Evolutionary conservation across 2,797 vertebrate genomes (phyloP).

Genomic region (Eurystomus glaucurus): DNA sequence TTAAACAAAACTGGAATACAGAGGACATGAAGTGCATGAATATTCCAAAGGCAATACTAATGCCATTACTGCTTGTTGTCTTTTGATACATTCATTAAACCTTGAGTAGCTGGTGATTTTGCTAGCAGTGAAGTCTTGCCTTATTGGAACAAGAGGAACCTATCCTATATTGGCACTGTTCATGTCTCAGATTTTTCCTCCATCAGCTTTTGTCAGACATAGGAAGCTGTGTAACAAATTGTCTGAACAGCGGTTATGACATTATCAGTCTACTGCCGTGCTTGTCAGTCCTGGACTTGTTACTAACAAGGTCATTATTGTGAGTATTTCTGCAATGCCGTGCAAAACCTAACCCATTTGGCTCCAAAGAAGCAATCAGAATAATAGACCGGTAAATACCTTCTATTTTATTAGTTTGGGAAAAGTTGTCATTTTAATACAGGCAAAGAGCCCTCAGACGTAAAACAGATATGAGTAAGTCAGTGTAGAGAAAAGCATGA

Average conservation of each 20-base stretch:
- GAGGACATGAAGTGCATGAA: background rate
- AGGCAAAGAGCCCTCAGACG: background rate
- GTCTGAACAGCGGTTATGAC: background rate
- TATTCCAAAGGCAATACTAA: conserved; percentile 14
- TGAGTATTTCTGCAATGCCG: background rate
- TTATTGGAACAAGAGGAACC: conserved; percentile 9
- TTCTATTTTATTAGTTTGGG: background rate
- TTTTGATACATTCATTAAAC: conserved; percentile 57
- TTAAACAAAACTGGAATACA: background rate
- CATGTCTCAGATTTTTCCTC: background rate
- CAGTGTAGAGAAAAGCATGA: background rate
- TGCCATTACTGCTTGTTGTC: background rate
- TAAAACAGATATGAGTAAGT: background rate
- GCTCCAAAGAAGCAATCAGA: background rate
- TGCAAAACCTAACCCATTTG: background rate
- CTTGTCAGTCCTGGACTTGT: background rate
- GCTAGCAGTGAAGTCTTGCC: conserved; percentile 13
- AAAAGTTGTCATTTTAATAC: background rate
- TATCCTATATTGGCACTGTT: background rate
- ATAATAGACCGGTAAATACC: background rate
- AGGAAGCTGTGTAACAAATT: background rate
- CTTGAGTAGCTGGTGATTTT: conserved; percentile 55
- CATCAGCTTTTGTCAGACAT: background rate
- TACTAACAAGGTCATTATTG: background rate
- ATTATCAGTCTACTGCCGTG: background rate